Evolutionary conservation across 2,797 vertebrate species (phyloP).

Genomic region (Onychomys torridus): DNA sequence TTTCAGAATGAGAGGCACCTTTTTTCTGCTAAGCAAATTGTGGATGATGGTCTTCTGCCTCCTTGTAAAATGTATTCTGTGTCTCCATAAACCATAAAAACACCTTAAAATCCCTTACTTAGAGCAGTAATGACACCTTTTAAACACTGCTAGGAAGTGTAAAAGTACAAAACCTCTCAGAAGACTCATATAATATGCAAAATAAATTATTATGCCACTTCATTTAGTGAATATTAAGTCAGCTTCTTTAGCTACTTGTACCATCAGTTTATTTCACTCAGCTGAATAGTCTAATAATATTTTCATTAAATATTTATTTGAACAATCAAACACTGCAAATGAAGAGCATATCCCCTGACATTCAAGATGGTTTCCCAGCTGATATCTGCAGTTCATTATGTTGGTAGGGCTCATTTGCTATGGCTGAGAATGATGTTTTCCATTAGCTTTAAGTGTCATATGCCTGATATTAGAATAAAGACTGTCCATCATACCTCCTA

Average conservation of each 20-base stretch:
- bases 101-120: conserved; percentile 66
- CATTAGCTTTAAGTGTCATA: conserved; percentile 78
- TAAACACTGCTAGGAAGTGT: conserved; percentile 76
- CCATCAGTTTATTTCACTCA: conserved; percentile 83
- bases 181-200: conserved; percentile 79
- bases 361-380: conserved; percentile 79
- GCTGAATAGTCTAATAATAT: conserved; percentile 86
- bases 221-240: conserved; percentile 82
- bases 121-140: conserved; percentile 66
- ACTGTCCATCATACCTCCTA: conserved; percentile 74
- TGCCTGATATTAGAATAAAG: conserved; percentile 74
- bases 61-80: background rate
- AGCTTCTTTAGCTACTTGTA: conserved; percentile 68
- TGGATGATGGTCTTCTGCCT: background rate
- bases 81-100: conserved; percentile 68
- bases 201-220: conserved; percentile 81
- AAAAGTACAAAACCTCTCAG: conserved; percentile 77
- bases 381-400: conserved; percentile 69
- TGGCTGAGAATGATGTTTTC: conserved; percentile 75
- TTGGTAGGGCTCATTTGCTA: conserved; percentile 69
- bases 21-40: background rate
- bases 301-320: conserved; percentile 86
- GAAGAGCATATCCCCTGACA: conserved; percentile 80
- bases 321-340: conserved; percentile 84
- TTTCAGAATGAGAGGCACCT: conserved; percentile 4